These are phyloP conservation scores for Limnodromus scolopaceus DNA, from an alignment of 2,797 vertebrate species.

Conservation along the genomic window DNA sequence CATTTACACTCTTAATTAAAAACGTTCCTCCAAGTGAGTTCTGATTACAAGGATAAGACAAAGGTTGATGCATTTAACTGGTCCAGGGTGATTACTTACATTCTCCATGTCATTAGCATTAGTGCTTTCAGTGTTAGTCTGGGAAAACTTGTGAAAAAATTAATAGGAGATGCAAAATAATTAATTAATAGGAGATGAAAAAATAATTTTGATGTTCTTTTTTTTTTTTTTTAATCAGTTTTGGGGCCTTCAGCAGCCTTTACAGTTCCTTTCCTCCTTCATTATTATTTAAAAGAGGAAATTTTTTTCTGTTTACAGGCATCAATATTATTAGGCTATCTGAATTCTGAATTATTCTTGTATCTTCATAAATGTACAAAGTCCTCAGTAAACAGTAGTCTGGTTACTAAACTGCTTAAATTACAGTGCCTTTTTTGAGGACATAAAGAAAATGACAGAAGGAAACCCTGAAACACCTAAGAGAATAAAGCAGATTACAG, in stretches of 20 bases:
- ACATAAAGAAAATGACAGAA: neutral
- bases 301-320: neutral
- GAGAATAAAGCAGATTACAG: neutral
- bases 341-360: neutral
- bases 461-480: neutral
- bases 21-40: neutral
- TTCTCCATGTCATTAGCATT: neutral
- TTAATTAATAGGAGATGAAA: neutral
- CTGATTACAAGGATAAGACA: neutral
- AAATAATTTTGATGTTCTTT: neutral
- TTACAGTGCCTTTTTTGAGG: neutral
- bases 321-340: neutral
- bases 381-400: neutral
- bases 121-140: neutral
- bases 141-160: neutral
- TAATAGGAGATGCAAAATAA: neutral
- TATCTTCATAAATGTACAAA: neutral
- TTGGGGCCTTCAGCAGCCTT: neutral
- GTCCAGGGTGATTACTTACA: neutral
- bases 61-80: neutral
- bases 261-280: neutral
- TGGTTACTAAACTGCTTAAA: neutral
- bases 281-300: neutral
- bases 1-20: conserved; percentile 23
- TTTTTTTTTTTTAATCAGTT: neutral